These are phyloP conservation scores for Pipistrellus pygmaeus DNA, from an alignment of 2,797 vertebrate genomes.

Conservation along the genomic window DNA sequence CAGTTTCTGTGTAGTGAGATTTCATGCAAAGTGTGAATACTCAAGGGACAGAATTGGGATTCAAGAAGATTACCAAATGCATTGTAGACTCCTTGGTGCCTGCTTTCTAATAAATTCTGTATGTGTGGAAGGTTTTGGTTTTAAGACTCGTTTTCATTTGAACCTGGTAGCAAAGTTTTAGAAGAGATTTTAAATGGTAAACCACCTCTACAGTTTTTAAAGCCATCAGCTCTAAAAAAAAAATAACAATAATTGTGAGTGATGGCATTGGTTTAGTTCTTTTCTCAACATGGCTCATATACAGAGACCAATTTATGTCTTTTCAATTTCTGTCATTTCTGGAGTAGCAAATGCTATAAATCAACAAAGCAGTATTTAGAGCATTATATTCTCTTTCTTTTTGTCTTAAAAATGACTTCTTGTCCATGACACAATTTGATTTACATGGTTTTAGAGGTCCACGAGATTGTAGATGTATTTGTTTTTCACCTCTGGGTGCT, in stretches of 20 bases:
- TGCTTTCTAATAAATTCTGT: background rate
- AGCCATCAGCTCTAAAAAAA: background rate
- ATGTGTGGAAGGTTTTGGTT: background rate
- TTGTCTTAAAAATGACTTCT: background rate
- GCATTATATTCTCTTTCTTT: background rate
- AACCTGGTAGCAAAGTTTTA: background rate
- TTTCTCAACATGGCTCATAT: background rate
- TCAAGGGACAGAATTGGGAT: background rate
- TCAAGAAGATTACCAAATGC: background rate
- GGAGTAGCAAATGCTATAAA: slow-evolving; percentile 29
- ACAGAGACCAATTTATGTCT: background rate
- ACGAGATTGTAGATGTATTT: background rate
- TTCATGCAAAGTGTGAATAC: background rate
- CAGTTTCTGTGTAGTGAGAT: background rate
- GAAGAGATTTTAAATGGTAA: background rate
- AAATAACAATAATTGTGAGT: background rate
- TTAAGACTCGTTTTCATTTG: slow-evolving; percentile 9
- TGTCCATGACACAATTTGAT: background rate
- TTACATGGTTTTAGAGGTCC: background rate
- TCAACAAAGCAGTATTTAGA: background rate
- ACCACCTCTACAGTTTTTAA: background rate
- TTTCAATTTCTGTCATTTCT: background rate
- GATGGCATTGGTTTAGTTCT: background rate
- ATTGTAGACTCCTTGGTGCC: background rate
- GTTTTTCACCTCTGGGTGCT: background rate